Percentiles rank a stretch among this genome's conserved stretches.
Conservation (phyloP, 2,888 invertebrate species). For the Drosophila lacicola region DNA sequence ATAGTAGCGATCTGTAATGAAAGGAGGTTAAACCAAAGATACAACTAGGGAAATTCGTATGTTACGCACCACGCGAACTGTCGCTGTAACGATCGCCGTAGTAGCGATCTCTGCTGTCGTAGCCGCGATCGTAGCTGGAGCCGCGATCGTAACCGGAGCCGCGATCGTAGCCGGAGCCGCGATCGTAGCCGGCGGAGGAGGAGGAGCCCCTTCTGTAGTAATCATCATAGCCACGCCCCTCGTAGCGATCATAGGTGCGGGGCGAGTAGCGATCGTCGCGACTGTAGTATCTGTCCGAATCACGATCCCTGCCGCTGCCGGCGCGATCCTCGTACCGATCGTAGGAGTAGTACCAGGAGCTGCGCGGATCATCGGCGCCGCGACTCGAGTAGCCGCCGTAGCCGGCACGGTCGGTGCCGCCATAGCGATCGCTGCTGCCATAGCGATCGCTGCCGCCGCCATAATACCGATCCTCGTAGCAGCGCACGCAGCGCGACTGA, state of each 20-base stretch:
- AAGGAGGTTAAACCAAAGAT: no score
- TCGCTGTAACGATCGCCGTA: slow-evolving; percentile 77
- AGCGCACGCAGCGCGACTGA: slow-evolving; percentile 83
- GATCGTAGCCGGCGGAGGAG: slow-evolving; percentile 63
- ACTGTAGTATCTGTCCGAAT: slow-evolving; percentile 73
- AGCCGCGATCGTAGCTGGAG: slow-evolving; percentile 48
- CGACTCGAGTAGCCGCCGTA: slow-evolving; percentile 74
- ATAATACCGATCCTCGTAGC: slow-evolving; percentile 82
- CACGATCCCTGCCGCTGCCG: slow-evolving; percentile 61
- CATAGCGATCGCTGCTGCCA: slow-evolving; percentile 39
- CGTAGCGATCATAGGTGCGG: slow-evolving; percentile 79
- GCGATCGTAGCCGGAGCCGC: slow-evolving; percentile 58
- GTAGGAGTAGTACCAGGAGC: slow-evolving; percentile 80
- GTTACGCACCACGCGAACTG: slow-evolving; percentile 50
- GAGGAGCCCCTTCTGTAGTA: slow-evolving; percentile 55
- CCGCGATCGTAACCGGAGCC: slow-evolving; percentile 56
- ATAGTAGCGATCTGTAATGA: slow-evolving; percentile 78
- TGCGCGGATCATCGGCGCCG: slow-evolving; percentile 76
- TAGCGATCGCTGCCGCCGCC: slow-evolving; percentile 38
- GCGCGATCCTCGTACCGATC: slow-evolving; percentile 82
- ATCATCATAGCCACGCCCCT: slow-evolving; percentile 73
- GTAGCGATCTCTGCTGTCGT: slow-evolving; percentile 82
- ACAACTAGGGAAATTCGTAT: no score
- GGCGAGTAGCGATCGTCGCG: slow-evolving; percentile 79
- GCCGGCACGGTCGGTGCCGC: slow-evolving; percentile 12